phyloP scores from a whole-genome alignment of 1,140 invertebrate species.

The Anastrepha obliqua region DNA sequence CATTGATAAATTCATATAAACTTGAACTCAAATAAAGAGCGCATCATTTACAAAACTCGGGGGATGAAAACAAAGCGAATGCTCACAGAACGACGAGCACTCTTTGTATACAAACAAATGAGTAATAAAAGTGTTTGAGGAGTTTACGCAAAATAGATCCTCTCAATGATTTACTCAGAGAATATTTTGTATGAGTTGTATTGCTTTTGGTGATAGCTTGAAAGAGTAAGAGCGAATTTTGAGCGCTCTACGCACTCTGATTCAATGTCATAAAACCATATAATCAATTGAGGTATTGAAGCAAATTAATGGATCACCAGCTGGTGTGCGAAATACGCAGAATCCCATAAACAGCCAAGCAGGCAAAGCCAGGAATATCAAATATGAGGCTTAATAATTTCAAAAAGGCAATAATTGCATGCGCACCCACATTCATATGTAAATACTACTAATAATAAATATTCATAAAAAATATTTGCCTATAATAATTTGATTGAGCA shows the following conservation, averaged over 20 bases:
- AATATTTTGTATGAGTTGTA: no score
- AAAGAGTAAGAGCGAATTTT: no score
- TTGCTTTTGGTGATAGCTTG: no score
- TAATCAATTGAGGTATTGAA: conserved; percentile 4
- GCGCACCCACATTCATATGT: neutral
- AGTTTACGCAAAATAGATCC: no score
- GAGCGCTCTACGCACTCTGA: neutral
- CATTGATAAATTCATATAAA: no score
- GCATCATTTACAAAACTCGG: no score
- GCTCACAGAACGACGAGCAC: no score
- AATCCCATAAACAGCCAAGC: neutral
- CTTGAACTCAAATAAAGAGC: no score
- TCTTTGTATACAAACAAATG: no score
- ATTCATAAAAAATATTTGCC: neutral
- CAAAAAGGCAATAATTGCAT: neutral
- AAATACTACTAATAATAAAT: neutral
- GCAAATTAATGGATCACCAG: conserved; percentile 22
- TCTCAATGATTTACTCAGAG: no score
- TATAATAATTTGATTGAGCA: conserved; percentile 18
- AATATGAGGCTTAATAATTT: neutral
- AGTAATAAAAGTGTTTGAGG: no score
- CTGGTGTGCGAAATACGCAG: neutral
- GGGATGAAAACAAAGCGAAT: no score
- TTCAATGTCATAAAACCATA: neutral
- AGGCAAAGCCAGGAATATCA: neutral